Evolutionary conservation across 2,113 vertebrate species (phyloP), one percentile per base, ranked within the genome.

Genomic region (Oncorhynchus mykiss): DNA sequence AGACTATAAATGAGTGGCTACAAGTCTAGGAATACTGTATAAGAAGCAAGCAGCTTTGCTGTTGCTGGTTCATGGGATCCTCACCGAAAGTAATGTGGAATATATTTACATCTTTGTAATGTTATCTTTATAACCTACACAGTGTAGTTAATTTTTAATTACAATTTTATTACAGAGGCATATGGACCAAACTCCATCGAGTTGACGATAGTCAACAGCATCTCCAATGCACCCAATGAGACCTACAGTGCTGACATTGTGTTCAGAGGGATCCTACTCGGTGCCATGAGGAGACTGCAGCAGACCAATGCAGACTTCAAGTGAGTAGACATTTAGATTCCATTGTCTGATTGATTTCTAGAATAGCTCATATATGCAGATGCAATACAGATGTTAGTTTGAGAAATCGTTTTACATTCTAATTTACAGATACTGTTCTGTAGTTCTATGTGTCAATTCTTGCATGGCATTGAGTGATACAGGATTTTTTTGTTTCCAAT

Each of bases 201-300:
- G 0, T 60, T 90, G 59, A 51, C 69, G 31, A 86, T 90, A 75
- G 11, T 51, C 49, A 81, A 86, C 80, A 76, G 48, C n/a, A 1
- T 88, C 0, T 0, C 1, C 1, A 12, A 51, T n/a, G 9, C 1
- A 0, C 1, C 29, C 11, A 74, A 29, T 1, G 1, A 67, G 67
- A 83, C 5, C 72, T 86, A 62, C 83, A 76, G 13, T 51, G 75
- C 80, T 20, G 2, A 51, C 9, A 62, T 75, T 51, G 74, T 3
- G 3, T 0, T 22, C 45, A 74, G 80, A 62, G 86, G 88, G 20
- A 87, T 87, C 68, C 81, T 90, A 2, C 67, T 90, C 31, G 88
- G 88, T 0, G 88, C 72, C 5, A n/a, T 91, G 87, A 85, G 6
- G 3, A 76, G 48, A 71, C 82, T 88, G 67, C 72, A 16, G 25